phyloP scores from a whole-genome alignment of 2,797 vertebrate species.

The Cephalopachus bancanus region DNA sequence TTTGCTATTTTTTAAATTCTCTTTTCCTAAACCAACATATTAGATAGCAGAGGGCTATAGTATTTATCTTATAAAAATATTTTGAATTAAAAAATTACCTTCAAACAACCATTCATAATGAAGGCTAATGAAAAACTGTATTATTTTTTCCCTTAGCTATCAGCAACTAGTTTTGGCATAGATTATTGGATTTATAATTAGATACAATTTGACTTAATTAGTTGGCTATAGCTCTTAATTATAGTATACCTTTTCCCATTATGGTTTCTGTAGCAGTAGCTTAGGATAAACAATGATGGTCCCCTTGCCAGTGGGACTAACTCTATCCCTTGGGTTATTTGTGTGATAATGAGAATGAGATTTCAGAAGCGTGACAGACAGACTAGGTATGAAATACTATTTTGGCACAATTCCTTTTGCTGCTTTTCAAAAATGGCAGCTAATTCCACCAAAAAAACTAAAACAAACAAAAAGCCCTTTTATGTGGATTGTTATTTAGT shows the following conservation, averaged over 20 bases:
- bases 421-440: conserved; percentile 63
- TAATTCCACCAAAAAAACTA: background rate
- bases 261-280: conserved; percentile 77
- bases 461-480: background rate
- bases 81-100: conserved; percentile 66
- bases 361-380: conserved; percentile 78
- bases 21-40: conserved; percentile 51
- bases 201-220: conserved; percentile 86
- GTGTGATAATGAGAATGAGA: conserved; percentile 77
- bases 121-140: conserved; percentile 81
- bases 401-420: conserved; percentile 61
- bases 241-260: conserved; percentile 80
- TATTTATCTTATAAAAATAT: conserved; percentile 59
- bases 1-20: background rate
- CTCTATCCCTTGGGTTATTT: conserved; percentile 84
- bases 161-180: conserved; percentile 79
- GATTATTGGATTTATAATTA: conserved; percentile 81
- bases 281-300: conserved; percentile 78
- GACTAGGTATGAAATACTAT: conserved; percentile 67
- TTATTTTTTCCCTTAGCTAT: conserved; percentile 78
- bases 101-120: conserved; percentile 66
- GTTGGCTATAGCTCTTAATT: conserved; percentile 83
- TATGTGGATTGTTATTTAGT: background rate
- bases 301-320: conserved; percentile 64
- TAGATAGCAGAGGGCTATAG: background rate